phyloP scores from a whole-genome alignment of 1,140 invertebrate species.

The Cotesia chilonis region DNA sequence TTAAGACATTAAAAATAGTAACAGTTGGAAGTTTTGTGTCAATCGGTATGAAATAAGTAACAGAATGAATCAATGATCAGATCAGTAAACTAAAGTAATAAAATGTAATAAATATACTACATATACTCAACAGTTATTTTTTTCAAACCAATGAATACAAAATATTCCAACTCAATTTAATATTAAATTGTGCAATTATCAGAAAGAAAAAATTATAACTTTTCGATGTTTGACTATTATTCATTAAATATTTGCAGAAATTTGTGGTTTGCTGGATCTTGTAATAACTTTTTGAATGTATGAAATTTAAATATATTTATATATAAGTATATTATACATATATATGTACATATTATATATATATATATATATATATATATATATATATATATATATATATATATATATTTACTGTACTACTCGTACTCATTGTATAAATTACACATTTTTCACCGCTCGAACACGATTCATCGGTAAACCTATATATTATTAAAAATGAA shows the following conservation, averaged over 20 bases:
- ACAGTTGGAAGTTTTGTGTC: constrained; percentile 48
- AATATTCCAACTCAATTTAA: constrained; percentile 43
- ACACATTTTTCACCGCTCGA: constrained; percentile 63
- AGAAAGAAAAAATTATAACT: constrained; percentile 35
- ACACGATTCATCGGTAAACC: constrained; percentile 51
- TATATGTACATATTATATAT: constrained; percentile 43
- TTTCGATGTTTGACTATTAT: constrained; percentile 65
- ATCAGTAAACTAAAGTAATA: too few species aligned
- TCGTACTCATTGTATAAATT: constrained; percentile 66
- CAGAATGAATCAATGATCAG: not conserved
- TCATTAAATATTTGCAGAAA: constrained; percentile 65
- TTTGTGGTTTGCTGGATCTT: constrained; percentile 67
- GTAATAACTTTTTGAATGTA: constrained; percentile 66
- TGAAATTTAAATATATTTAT: constrained; percentile 54
- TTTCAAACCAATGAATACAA: constrained; percentile 36
- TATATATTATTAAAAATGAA: constrained; percentile 29
- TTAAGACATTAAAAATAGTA: constrained; percentile 44
- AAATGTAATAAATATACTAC: too few species aligned
- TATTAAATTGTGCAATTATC: constrained; percentile 56
- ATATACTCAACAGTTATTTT: not conserved
- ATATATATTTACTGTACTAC: constrained; percentile 60
- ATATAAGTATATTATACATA: constrained; percentile 45
- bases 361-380: constrained; percentile 43
- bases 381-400: constrained; percentile 40
- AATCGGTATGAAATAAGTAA: constrained; percentile 35